Percentiles rank a stretch among this genome's conserved stretches.
Conservation (phyloP, 1,140 invertebrate genomes). For the Formica exsecta region DNA sequence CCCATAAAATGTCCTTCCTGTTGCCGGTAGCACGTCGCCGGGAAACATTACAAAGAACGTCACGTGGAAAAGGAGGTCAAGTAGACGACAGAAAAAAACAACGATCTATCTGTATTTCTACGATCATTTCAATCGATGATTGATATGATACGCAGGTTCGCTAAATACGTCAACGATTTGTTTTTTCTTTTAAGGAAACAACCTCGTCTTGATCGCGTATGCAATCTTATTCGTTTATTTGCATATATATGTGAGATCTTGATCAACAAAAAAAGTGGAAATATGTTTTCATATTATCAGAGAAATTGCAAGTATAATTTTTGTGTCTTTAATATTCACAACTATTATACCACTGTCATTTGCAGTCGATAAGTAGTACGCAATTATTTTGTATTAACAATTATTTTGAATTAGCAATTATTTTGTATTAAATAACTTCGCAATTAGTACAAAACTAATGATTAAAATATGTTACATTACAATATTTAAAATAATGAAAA, state of each 20-base stretch:
- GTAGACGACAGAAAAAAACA: constrained; percentile 35
- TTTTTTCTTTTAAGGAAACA: background rate
- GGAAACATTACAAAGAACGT: constrained; percentile 31
- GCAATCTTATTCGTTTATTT: constrained; percentile 12
- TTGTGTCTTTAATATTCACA: no score
- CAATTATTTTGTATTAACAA: no score
- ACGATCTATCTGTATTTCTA: constrained; percentile 41
- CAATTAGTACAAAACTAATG: no score
- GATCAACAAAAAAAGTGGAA: background rate
- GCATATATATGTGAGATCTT: background rate
- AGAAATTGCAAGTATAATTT: no score
- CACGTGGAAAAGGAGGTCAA: constrained; percentile 35
- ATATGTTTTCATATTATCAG: no score
- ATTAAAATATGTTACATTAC: no score
- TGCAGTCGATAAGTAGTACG: no score
- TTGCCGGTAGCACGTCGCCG: constrained; percentile 58
- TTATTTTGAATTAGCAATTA: no score
- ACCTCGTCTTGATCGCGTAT: background rate
- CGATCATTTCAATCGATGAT: constrained; percentile 57
- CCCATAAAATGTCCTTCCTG: constrained; percentile 63
- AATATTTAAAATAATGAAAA: background rate
- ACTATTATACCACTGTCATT: no score
- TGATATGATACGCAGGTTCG: background rate
- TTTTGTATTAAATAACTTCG: no score
- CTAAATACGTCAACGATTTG: constrained; percentile 9